Base-by-base conservation (phyloP, 1,140 invertebrate species). In the Cephus cinctus region DNA sequence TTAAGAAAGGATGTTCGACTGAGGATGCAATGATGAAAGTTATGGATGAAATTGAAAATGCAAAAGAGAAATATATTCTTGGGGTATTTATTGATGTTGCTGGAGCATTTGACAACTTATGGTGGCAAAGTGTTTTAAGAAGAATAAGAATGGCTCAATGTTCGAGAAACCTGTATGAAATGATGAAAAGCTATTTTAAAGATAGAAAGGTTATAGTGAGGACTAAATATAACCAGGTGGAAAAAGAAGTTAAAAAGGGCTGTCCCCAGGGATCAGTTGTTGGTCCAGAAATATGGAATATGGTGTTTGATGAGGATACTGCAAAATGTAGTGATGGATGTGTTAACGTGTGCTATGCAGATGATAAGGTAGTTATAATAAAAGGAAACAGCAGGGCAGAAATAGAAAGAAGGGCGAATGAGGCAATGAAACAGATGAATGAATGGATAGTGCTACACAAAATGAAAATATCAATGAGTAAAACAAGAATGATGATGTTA, bases 91-190 rank as follows among this genome's bases (percentile, higher is more conserved):
- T 77, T 1, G 73, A 77, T 43, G 71, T 77, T 16, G 57, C 57
- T 6, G 70, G 75, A 1, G 73, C 75, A 1, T 77, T 73, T 45
- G 62, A 71, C 21, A 62, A 57, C 15, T 46, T 59, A 0, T 57
- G 59, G 48, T 75, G 67, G 66, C 41, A 48, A 0, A 61, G 58
- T 41, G 57, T 70, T 0, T 31, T 71, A 11, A 18, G 47, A 0
- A 59, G 60, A 5, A 15, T 61, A 6, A 30, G 23, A n/a, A 32
- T 44, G 5, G 25, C 30, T 12, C 20, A 36, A 16, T 56, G 57
- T 22, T n/a, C n/a, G n/a, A n/a, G n/a, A n/a, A 18, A 34, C 5
- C 23, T 48, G 12, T 19, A 46, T 1, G 25, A n/a, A 1, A 6
- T 55, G 2, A 36, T 22, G 27, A 31, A 20, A n/a, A 22, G 14